phyloP scores from a whole-genome alignment of 1,140 invertebrate genomes.

The Coboldia fuscipes region DNA sequence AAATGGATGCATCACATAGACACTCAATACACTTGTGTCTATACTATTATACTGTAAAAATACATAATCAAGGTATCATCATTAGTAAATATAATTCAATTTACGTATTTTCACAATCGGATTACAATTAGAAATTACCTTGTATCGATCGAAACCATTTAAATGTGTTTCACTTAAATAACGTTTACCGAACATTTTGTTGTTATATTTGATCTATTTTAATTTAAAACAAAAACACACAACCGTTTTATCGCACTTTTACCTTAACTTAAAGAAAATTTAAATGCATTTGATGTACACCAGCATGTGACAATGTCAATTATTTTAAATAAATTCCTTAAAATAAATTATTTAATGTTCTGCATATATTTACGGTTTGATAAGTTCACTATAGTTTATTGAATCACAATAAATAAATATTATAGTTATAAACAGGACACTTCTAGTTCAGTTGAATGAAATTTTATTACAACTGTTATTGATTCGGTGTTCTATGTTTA shows the following conservation, averaged over 20 bases:
- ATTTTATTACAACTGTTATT: too few species aligned
- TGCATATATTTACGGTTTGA: background rate
- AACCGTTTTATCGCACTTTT: too few species aligned
- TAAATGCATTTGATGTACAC: background rate
- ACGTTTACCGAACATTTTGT: constrained; percentile 20
- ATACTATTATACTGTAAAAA: constrained; percentile 75
- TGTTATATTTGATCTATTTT: background rate
- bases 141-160: constrained; percentile 63
- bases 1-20: constrained; percentile 95
- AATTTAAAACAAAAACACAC: too few species aligned
- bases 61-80: too few species aligned
- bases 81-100: too few species aligned
- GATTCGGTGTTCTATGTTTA: too few species aligned
- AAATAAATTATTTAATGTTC: constrained; percentile 4
- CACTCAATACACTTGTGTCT: constrained; percentile 81
- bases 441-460: too few species aligned
- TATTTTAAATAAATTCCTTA: background rate
- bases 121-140: constrained; percentile 41
- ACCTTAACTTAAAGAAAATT: too few species aligned
- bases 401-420: too few species aligned
- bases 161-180: constrained; percentile 53
- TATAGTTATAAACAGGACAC: too few species aligned
- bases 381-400: too few species aligned
- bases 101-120: too few species aligned
- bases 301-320: background rate